Base-by-base conservation (phyloP, 2,888 invertebrate species). In the Lasioglossum leucozonium region DNA sequence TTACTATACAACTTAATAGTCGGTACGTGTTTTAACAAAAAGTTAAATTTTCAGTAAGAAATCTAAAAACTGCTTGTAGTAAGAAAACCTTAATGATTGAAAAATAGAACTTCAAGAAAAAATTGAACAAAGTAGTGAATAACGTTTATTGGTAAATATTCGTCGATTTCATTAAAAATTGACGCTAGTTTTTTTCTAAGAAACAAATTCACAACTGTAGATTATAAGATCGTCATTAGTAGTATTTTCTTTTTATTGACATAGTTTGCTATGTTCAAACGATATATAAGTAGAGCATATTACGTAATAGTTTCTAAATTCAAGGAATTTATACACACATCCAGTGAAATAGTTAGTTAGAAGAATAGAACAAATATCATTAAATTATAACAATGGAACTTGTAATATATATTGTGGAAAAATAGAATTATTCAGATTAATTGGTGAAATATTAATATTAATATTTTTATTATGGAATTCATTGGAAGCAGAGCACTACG, bases 61-160 rank as follows among this genome's bases (percentile, higher is more conserved):
- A 65, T 22, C 16, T 37, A 34, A 10, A 37, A 37, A 11, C 10
- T 67, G 37, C 11, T 8, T 37, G 37, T 44, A 44, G 16, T n/a
- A 40, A n/a, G 26, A 16, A 30, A 47, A 67, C 40, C 16, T 62
- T 77, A 1, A 18, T 47, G 0, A n/a, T 58, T 6, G 51, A 34
- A 40, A 13, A 26, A 34, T 40, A n/a, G 37, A 47, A 58, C 13
- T 69, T 71, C 34, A 67, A 82, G 34, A 51, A 75, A 51, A 58
- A 65, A 75, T 62, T 65, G 10, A 13, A 65, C 30, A 55, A 1
- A 72, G 67, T 74, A 55, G 30, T 77, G 37, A 16, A 22, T 73
- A 62, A 75, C 83, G 40, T 83, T 47, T 67, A 73, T 65, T 51
- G 58, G 4, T 73, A 72, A 6, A 76, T 55, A 58, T 40, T 82